Evolutionary conservation across 64 coral and sea anemone genomes (phyloP), one percentile per base, ranked within the genome.

Genomic region (Trachythela sp.): DNA sequence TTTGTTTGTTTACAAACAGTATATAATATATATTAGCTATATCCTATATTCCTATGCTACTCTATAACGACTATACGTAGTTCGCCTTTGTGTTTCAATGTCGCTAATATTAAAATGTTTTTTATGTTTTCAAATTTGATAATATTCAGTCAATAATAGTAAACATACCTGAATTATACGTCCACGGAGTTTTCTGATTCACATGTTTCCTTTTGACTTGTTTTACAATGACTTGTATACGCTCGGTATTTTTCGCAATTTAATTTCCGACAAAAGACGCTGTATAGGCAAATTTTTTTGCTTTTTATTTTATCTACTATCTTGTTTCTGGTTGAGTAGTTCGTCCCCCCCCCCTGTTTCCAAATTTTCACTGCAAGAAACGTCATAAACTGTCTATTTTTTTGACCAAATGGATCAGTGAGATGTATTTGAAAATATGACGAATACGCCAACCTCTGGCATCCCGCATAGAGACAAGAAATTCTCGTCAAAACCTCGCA

Each of bases 221-320:
- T 64, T 24, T 22, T 9, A 27, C 17, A 27, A 18, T 20, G 20
- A 64, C 13, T 64, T 64, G 56, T 64, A 64, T 64, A 64, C 56
- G 56, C 56, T n/a, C 0, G 56, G 56, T 64, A 64, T 26, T 64
- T 64, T 64, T 64, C 56, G 20, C 56, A 64, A 64, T 64, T 20
- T 64, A 64, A 64, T 64, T n/a, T n/a, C n/a, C 56, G 56, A 64
- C 56, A 64, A 64, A 64, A 64, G 56, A 64, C 24, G 56, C 56
- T 64, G 22, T 9, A 64, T 0, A 2, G 56, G 24, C 56, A 22
- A 64, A 18, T 64, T 64, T n/a, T 10, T 64, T 20, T 59, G 48
- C 15, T 49, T 49, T 59, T 3, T 22, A 59, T 59, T 59, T 59
- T 22, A 59, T 59, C 54, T 59, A n/a, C 54, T 11, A 59, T 59